Base-by-base conservation (phyloP, 2,888 invertebrate species). In the Diaperis boleti region DNA sequence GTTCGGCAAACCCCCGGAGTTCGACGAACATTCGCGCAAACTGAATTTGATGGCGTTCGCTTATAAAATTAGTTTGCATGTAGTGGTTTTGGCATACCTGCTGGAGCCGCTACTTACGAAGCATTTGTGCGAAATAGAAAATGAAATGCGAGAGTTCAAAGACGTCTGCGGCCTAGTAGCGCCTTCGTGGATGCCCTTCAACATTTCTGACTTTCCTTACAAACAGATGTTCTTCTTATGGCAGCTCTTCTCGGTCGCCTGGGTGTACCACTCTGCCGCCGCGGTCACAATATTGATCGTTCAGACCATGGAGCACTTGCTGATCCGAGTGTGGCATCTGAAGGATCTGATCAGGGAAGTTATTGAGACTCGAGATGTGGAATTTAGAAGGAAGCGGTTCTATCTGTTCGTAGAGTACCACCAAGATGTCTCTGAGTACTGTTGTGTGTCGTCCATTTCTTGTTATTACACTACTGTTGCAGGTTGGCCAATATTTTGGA, bases 301-400 rank as follows among this genome's bases (percentile, higher is more conserved):
- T 4, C 52, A 15, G n/a, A 35, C 52, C 4, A 42, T 44, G 33
- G 52, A 60, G 8, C 60, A 60, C 18, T 14, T 60, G 13, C 7
- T 60, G 17, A n/a, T 60, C 3, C 31, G 33, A 44, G 14, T 60
- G 11, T 17, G 37, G 44, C 60, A 60, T 22, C 33, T 60, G 10
- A 41, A 52, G 44, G 7, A 1, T 1, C 14, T 60, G 42, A 35
- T 60, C 6, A 18, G 13, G 10, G 44, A 60, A 13, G 52, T 52
- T 5, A 35, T 60, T 11, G 22, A 60, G 3, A 52, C 55, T 1
- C 42, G 42, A 29, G 31, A 42, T 10, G 29, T 15, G 3, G 17
- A 35, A 7, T 11, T 10, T 5, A 15, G 42, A 8, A 13, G 20
- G 10, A 13, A 17, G n/a, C 13, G 14, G 11, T 6, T 60, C 2